Conservation (phyloP, 1,140 invertebrate genomes). For the Drosophila fuyamai region DNA sequence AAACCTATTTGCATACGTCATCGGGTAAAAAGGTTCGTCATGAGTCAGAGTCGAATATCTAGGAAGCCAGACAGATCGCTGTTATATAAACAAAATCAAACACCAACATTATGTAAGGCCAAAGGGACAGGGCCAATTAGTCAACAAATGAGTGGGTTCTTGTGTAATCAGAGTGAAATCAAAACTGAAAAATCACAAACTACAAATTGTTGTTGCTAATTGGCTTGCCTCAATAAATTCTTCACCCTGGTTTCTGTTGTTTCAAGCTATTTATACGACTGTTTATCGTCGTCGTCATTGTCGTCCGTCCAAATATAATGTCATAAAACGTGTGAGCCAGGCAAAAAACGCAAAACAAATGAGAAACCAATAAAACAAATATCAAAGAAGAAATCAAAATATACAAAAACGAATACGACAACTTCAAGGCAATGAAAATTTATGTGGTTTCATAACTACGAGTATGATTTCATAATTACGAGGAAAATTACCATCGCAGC, state of each 20-base stretch:
- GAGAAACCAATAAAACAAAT: constrained; percentile 73
- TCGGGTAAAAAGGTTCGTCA: constrained; percentile 47
- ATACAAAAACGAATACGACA: constrained; percentile 10
- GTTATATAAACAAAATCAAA: constrained; percentile 24
- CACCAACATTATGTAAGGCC: constrained; percentile 19
- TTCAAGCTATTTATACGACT: constrained; percentile 37
- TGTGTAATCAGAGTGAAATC: constrained; percentile 47
- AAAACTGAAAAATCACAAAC: constrained; percentile 34
- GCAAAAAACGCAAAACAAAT: constrained; percentile 52
- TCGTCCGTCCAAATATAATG: constrained; percentile 24
- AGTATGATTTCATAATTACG: constrained; percentile 37
- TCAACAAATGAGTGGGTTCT: constrained; percentile 29
- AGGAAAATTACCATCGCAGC: constrained; percentile 15
- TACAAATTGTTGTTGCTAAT: constrained; percentile 40
- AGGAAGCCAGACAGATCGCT: constrained; percentile 31
- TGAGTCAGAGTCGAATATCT: constrained; percentile 36
- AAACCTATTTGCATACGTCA: constrained; percentile 53
- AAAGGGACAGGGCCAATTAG: constrained; percentile 34
- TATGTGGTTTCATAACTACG: constrained; percentile 30
- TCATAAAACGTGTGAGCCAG: constrained; percentile 51
- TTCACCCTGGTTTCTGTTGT: constrained; percentile 19
- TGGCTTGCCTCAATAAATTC: constrained; percentile 52
- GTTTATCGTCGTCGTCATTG: constrained; percentile 52
- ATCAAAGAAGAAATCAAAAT: constrained; percentile 65
- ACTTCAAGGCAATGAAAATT: constrained; percentile 50